phyloP scores from a whole-genome alignment of 2,888 invertebrate genomes.

The Proisotoma minuta region DNA sequence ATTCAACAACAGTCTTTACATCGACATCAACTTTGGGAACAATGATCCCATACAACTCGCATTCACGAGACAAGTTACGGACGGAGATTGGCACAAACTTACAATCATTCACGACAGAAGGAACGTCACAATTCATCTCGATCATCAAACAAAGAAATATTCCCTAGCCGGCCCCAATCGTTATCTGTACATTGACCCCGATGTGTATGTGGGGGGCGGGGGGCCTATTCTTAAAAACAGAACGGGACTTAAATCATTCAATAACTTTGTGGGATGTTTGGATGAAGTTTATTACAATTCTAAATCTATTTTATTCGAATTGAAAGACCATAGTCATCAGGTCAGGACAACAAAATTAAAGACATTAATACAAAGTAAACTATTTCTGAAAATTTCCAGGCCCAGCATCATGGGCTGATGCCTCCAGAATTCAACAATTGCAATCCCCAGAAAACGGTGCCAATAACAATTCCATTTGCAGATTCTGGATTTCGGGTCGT shows the following conservation, averaged over 20 bases:
- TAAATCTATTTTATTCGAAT: slow-evolving; percentile 80
- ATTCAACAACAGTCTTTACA: slow-evolving; percentile 72
- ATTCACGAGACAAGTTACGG: slow-evolving; percentile 57
- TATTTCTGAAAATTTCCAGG: slow-evolving; percentile 14
- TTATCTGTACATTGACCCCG: slow-evolving; percentile 83
- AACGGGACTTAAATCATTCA: slow-evolving; percentile 14
- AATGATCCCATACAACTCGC: slow-evolving; percentile 55
- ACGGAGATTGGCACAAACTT: slow-evolving; percentile 82
- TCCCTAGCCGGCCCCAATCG: slow-evolving; percentile 67
- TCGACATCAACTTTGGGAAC: slow-evolving; percentile 83
- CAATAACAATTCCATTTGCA: slow-evolving; percentile 85
- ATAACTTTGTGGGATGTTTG: slow-evolving; percentile 62
- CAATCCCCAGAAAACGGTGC: slow-evolving; percentile 63
- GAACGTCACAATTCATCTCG: slow-evolving; percentile 68
- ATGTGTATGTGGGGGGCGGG: slow-evolving; percentile 87
- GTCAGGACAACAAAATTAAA: slow-evolving; percentile 51
- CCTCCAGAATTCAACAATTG: slow-evolving; percentile 38
- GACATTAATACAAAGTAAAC: background rate
- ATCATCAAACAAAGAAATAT: slow-evolving; percentile 59
- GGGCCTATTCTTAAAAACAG: slow-evolving; percentile 55
- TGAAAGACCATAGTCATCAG: slow-evolving; percentile 78
- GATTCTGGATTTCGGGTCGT: slow-evolving; percentile 72
- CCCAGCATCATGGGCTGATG: slow-evolving; percentile 31
- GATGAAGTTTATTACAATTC: slow-evolving; percentile 92
- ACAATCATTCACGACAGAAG: slow-evolving; percentile 77